Evolutionary conservation across 2,888 invertebrate species (phyloP), one percentile per base, ranked within the genome.

Genomic region (Apamea epomidion): DNA sequence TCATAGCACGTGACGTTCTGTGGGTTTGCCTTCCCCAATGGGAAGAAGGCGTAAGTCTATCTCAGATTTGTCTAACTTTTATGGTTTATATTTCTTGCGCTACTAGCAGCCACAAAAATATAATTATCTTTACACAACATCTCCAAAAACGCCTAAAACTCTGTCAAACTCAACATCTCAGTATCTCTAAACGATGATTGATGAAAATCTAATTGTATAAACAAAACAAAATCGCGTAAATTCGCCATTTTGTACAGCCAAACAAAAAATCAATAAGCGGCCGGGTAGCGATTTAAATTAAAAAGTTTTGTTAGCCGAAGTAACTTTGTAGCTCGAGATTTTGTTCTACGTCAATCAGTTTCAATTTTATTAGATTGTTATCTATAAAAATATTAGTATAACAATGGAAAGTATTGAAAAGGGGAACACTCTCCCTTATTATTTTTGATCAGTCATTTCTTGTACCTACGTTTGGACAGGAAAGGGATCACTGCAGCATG

Each of bases 261-360:
- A 89, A 88, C 86, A 87, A 86, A 89, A 86, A 89, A 88, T 88
- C 88, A 88, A 89, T 88, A 82, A 81, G 72, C 73, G 64, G 32
- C 64, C 77, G 74, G 86, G 84, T 85, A 83, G 82, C 71, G 85
- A 74, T 81, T 81, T 78, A 87, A 87, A 87, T 85, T 88, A 87
- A 87, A 85, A 88, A 88, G 79, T 87, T 88, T 88, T 73, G 77
- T 76, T 83, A 51, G 75, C 78, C 48, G 1, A 82, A 87, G 74
- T 81, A 78, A 87, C 88, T 87, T 32, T 48, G 78, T 62, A 67
- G 74, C 72, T 72, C 29, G 60, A 83, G 85, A 87, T 83, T 87
- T 88, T 79, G 81, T 80, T 80, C 58, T 62, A 74, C 76, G 76
- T 76, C 84, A 86, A 81, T 87, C 81, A 81, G 74, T 69, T 85